Percentiles rank a stretch among this genome's conserved stretches.
These are phyloP conservation scores for Otolemur crassicaudatus DNA, from an alignment of 2,797 vertebrate species.

Conservation along the genomic window DNA sequence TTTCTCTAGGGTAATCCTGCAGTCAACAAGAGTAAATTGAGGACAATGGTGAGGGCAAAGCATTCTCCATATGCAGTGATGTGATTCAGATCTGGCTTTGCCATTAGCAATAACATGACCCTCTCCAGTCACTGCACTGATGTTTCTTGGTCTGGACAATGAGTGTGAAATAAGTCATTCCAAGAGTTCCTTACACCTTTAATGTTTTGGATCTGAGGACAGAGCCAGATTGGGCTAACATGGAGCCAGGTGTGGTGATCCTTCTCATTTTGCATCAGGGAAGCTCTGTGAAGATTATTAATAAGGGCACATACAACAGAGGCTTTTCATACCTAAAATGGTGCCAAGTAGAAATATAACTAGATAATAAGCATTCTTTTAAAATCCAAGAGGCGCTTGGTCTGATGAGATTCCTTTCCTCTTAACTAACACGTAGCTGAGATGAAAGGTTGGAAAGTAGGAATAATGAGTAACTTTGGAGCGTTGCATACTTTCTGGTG, in stretches of 20 bases:
- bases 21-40: neutral
- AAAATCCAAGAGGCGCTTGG: neutral
- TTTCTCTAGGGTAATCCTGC: neutral
- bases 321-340: neutral
- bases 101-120: neutral
- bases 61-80: neutral
- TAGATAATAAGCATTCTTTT: neutral
- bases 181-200: neutral
- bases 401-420: slow-evolving; percentile 22
- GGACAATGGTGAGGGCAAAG: neutral
- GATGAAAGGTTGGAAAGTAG: neutral
- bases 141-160: neutral
- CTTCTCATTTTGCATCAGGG: neutral
- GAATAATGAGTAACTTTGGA: neutral
- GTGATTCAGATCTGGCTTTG: neutral
- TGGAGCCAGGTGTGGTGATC: neutral
- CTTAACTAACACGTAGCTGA: neutral
- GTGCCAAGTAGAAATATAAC: neutral
- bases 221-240: neutral
- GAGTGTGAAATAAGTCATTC: neutral
- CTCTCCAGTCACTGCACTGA: neutral
- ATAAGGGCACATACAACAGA: neutral
- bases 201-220: neutral
- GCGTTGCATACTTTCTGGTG: neutral
- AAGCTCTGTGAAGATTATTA: neutral